Conservation (phyloP, 1,140 invertebrate genomes). For the Drosophila equinoxialis region DNA sequence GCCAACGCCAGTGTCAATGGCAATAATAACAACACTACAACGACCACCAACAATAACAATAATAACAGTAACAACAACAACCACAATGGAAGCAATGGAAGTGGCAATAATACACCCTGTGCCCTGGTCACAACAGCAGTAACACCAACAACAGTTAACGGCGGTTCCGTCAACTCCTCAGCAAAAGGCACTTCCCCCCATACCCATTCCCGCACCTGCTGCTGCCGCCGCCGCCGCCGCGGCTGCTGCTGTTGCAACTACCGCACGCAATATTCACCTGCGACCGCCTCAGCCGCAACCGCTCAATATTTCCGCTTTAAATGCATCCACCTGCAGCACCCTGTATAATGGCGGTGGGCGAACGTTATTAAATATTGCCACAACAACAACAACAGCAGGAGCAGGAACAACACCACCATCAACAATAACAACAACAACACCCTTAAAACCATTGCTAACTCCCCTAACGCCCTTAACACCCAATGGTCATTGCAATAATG, state of each 20-base stretch:
- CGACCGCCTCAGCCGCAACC: slow-evolving; percentile 82
- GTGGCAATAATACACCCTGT: slow-evolving; percentile 22
- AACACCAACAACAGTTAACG: slow-evolving; percentile 20
- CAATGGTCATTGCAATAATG: slow-evolving; percentile 61
- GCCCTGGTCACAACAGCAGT: slow-evolving; percentile 32
- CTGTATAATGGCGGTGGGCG: slow-evolving; percentile 61
- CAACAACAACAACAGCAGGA: slow-evolving; percentile 34
- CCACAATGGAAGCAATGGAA: slow-evolving; percentile 27
- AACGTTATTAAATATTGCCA: slow-evolving; percentile 68
- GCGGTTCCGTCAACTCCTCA: slow-evolving; percentile 1
- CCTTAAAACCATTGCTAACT: slow-evolving; percentile 46
- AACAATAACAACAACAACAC: slow-evolving; percentile 30
- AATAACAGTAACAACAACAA: slow-evolving; percentile 23
- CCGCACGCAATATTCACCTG: slow-evolving; percentile 75
- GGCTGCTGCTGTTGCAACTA: slow-evolving; percentile 65
- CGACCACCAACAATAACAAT: slow-evolving; percentile 15
- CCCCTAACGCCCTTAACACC: slow-evolving; percentile 65
- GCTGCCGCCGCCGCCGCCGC: slow-evolving; percentile 54
- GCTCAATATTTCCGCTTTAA: slow-evolving; percentile 88
- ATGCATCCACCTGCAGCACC: slow-evolving; percentile 54
- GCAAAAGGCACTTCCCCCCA: slow-evolving; percentile 12
- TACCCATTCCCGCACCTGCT: slow-evolving; percentile 6
- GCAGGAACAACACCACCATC: slow-evolving; percentile 30
- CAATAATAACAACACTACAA: slow-evolving; percentile 21
- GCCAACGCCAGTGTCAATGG: slow-evolving; percentile 6